These are phyloP conservation scores for Geophilus truncorum DNA, from an alignment of 2,888 invertebrate genomes.

Conservation along the genomic window DNA sequence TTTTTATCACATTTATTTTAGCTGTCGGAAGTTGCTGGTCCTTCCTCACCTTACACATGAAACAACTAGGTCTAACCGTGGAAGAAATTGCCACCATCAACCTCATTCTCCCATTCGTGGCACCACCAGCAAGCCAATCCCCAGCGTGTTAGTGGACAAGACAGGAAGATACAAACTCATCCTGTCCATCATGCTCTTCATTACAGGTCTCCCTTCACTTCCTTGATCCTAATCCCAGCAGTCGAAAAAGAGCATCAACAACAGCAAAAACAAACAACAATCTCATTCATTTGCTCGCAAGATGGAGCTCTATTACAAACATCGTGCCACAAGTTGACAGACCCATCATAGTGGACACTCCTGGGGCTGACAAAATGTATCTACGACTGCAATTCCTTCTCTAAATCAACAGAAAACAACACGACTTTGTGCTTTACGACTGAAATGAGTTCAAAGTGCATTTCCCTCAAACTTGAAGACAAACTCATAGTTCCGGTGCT, in stretches of 20 bases:
- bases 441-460: neutral
- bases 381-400: neutral
- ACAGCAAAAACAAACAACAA: neutral
- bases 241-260: slow-evolving; percentile 34
- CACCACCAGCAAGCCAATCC: slow-evolving; percentile 70
- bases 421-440: neutral
- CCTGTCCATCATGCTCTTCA: slow-evolving; percentile 44
- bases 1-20: neutral
- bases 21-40: slow-evolving; percentile 54
- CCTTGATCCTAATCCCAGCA: slow-evolving; percentile 46
- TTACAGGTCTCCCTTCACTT: slow-evolving; percentile 45
- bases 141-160: slow-evolving; percentile 73
- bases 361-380: slow-evolving; percentile 35
- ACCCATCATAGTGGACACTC: slow-evolving; percentile 43
- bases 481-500: neutral
- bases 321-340: neutral
- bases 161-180: slow-evolving; percentile 52
- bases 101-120: slow-evolving; percentile 70
- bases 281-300: neutral
- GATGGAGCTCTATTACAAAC: neutral
- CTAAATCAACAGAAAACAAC: neutral
- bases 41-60: slow-evolving; percentile 73
- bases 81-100: slow-evolving; percentile 72
- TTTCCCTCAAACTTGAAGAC: neutral
- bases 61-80: slow-evolving; percentile 64